These are phyloP conservation scores for Drosophila triauraria DNA, from an alignment of 1,140 invertebrate genomes.

Conservation along the genomic window DNA sequence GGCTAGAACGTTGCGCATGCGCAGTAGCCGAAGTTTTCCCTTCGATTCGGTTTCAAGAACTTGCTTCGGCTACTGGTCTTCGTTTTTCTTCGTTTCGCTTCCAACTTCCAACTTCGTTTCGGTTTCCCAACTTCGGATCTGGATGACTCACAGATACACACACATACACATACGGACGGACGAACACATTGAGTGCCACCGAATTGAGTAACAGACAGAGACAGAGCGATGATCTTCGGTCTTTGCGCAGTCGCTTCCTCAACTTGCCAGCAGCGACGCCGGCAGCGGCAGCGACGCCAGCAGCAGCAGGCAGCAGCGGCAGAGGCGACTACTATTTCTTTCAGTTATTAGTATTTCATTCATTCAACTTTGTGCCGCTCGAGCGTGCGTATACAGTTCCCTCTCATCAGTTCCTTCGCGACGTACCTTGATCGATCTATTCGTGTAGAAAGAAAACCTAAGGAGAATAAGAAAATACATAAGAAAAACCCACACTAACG, in stretches of 20 bases:
- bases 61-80: slow-evolving; percentile 84
- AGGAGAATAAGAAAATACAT: slow-evolving; percentile 24
- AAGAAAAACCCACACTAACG: slow-evolving; percentile 22
- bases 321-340: slow-evolving; percentile 81
- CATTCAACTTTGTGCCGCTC: slow-evolving; percentile 83
- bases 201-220: slow-evolving; percentile 53
- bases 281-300: slow-evolving; percentile 32
- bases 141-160: slow-evolving; percentile 71
- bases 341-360: slow-evolving; percentile 84
- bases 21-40: slow-evolving; percentile 69
- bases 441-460: slow-evolving; percentile 13
- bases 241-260: slow-evolving; percentile 66
- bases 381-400: slow-evolving; percentile 79
- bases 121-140: slow-evolving; percentile 45
- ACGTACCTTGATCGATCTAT: slow-evolving; percentile 59
- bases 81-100: slow-evolving; percentile 36
- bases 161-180: slow-evolving; percentile 23
- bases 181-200: slow-evolving; percentile 38
- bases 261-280: slow-evolving; percentile 72
- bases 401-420: slow-evolving; percentile 79
- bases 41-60: slow-evolving; percentile 56
- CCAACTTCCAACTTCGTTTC: slow-evolving; percentile 61
- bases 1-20: slow-evolving; percentile 66
- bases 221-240: slow-evolving; percentile 57
- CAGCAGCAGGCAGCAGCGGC: slow-evolving; percentile 53